Evolutionary conservation across 2,113 vertebrate genomes (phyloP).

Genomic region (Elaphurus davidianus): DNA sequence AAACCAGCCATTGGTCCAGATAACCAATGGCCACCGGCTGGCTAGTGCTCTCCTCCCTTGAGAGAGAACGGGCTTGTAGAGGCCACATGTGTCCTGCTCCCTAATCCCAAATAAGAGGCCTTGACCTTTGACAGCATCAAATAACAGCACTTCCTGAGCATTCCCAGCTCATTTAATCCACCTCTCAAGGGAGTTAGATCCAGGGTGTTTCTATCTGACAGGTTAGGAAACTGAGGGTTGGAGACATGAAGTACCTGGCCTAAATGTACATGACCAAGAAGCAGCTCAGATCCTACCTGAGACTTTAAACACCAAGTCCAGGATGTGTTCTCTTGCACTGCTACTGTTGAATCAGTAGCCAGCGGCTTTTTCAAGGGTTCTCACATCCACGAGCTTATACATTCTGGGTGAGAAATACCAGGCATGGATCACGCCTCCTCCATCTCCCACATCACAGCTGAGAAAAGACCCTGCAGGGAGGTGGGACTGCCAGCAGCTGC

Average conservation of each 20-base stretch:
- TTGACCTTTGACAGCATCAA: background rate
- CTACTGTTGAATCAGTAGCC: background rate
- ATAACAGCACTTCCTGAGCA: background rate
- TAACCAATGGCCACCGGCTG: background rate
- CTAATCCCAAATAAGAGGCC: background rate
- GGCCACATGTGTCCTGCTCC: background rate
- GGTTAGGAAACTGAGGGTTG: background rate
- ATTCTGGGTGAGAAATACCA: background rate
- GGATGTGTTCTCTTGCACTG: background rate
- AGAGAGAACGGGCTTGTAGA: background rate
- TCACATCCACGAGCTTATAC: accelerated
- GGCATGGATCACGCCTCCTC: accelerated
- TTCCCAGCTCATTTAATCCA: background rate
- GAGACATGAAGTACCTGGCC: background rate
- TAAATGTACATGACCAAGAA: background rate
- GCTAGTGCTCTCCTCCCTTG: background rate
- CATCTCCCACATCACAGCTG: background rate
- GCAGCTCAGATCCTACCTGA: background rate
- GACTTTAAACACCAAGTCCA: background rate
- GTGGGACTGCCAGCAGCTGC: background rate
- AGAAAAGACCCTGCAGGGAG: accelerated
- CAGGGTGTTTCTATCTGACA: background rate
- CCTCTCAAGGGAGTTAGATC: background rate
- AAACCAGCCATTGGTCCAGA: background rate
- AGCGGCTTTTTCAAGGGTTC: background rate